Percentiles rank a stretch among this genome's conserved stretches.
Conservation (phyloP, 1,140 invertebrate species). For the Drosophila ogumai region DNA sequence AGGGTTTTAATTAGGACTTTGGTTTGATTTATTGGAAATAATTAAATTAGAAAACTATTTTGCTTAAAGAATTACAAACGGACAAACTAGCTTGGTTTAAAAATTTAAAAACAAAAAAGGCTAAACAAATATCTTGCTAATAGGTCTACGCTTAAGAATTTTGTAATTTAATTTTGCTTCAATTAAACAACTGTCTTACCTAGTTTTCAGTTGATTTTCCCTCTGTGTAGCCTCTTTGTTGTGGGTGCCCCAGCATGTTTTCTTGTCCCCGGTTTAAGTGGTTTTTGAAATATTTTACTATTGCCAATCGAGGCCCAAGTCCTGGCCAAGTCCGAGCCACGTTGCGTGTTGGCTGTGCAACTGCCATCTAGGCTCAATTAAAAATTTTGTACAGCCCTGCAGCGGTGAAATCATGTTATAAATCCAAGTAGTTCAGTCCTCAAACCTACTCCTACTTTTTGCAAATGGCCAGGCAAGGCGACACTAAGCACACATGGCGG, state of each 20-base stretch:
- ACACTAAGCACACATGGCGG: slow-evolving; percentile 42
- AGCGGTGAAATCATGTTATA: slow-evolving; percentile 46
- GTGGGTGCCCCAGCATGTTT: slow-evolving; percentile 22
- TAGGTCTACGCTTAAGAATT: no score
- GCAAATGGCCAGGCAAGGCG: slow-evolving; percentile 38
- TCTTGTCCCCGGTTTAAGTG: slow-evolving; percentile 48
- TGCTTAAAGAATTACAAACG: background rate
- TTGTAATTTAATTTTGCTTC: background rate
- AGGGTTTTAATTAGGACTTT: background rate
- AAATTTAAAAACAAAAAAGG: background rate
- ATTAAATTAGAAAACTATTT: background rate
- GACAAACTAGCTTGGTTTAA: background rate
- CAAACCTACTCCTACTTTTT: background rate
- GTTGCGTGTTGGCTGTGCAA: slow-evolving; percentile 32
- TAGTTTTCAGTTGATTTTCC: background rate
- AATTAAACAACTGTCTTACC: background rate
- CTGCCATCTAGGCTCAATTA: slow-evolving; percentile 57
- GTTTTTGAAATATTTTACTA: slow-evolving; percentile 59
- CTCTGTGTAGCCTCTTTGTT: slow-evolving; percentile 21
- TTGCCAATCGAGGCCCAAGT: slow-evolving; percentile 37
- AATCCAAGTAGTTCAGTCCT: slow-evolving; percentile 23
- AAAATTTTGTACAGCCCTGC: slow-evolving; percentile 38
- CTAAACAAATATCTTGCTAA: background rate
- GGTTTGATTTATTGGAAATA: background rate
- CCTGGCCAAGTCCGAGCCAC: background rate